Evolutionary conservation across 2,888 invertebrate species (phyloP).

Genomic region (Lasioglossum vierecki): DNA sequence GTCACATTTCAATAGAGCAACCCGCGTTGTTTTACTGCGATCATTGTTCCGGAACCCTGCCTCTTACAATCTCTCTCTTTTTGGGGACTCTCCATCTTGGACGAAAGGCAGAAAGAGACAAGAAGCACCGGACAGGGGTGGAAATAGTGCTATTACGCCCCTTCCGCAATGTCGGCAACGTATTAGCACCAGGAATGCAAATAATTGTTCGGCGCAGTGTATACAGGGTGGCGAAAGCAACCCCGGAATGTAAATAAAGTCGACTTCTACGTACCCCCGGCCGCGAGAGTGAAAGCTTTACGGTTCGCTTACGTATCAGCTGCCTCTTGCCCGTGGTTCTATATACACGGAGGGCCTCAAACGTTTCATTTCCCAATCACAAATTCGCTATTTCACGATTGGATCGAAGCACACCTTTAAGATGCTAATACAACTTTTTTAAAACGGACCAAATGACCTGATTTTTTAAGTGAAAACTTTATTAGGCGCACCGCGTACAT

Average conservation of each 20-base stretch:
- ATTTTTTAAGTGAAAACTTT: no score
- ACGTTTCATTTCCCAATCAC: not conserved
- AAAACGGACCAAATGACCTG: no score
- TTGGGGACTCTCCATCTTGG: not conserved
- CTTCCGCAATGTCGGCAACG: slow-evolving; percentile 66
- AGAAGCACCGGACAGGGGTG: slow-evolving; percentile 20
- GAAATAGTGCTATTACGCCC: slow-evolving; percentile 58
- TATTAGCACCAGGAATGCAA: slow-evolving; percentile 78
- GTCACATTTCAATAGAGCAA: slow-evolving; percentile 39
- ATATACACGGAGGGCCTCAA: not conserved
- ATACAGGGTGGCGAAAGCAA: slow-evolving; percentile 72
- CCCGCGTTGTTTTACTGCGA: slow-evolving; percentile 38
- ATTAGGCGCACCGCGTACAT: no score
- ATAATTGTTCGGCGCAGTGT: slow-evolving; percentile 78
- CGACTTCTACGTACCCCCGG: slow-evolving; percentile 65
- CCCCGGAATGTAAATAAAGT: slow-evolving; percentile 80
- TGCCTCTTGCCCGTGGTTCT: not conserved
- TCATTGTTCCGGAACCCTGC: slow-evolving; percentile 14
- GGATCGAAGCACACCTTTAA: no score
- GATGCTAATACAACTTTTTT: no score
- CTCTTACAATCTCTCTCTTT: not conserved
- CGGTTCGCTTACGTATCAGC: not conserved
- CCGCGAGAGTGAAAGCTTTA: slow-evolving; percentile 1
- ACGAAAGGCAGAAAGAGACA: not conserved
- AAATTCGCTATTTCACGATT: not conserved